phyloP scores from a whole-genome alignment of 1,140 invertebrate species.

The Proales similis region DNA sequence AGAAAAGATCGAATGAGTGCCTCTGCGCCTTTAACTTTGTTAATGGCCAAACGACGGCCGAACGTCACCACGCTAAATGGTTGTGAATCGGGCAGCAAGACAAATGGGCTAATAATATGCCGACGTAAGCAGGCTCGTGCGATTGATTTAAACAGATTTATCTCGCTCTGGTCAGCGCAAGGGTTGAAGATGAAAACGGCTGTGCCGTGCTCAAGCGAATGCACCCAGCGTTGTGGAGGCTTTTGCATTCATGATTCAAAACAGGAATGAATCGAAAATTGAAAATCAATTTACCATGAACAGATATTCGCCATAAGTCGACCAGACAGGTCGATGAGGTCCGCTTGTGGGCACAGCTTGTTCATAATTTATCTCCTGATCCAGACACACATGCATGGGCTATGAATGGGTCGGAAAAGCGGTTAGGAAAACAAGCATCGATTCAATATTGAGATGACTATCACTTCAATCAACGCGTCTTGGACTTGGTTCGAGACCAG shows the following conservation, averaged over 20 bases:
- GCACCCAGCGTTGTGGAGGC: not conserved
- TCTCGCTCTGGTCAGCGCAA: not conserved
- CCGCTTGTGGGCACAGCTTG: not conserved
- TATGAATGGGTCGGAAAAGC: too few species aligned
- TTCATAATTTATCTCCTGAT: not conserved
- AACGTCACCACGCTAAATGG: too few species aligned
- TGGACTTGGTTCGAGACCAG: not conserved
- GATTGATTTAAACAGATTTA: not conserved
- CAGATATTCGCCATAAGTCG: not conserved
- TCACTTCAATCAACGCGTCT: not conserved
- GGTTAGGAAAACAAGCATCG: not conserved
- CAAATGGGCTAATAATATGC: too few species aligned
- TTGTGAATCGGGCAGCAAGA: too few species aligned
- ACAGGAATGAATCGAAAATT: not conserved
- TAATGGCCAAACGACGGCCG: too few species aligned
- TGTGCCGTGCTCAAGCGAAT: not conserved
- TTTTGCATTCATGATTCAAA: not conserved
- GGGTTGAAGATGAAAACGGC: not conserved
- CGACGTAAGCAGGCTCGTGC: not conserved
- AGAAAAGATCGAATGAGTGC: slow-evolving; percentile 19
- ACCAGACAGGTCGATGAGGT: not conserved
- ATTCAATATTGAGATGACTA: not conserved
- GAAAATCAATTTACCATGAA: not conserved
- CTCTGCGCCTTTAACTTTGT: slow-evolving; percentile 14
- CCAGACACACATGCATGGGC: not conserved